Percentiles rank a stretch among this genome's conserved stretches.
Conservation (phyloP, 2,113 vertebrate species). For the Addax nasomaculatus region DNA sequence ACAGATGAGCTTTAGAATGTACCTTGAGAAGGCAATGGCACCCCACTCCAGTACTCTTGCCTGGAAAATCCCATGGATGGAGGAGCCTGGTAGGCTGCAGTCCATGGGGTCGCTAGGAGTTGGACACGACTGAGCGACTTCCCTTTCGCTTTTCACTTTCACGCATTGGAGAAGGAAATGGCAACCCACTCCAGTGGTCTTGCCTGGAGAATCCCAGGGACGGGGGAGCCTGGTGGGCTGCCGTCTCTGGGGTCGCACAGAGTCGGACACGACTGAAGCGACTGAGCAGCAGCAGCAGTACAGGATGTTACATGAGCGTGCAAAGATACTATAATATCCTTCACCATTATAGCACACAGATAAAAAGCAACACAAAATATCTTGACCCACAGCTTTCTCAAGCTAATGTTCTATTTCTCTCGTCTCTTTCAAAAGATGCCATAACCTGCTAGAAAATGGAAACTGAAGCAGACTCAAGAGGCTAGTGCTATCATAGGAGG, state of each 20-base stretch:
- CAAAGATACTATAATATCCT: neutral
- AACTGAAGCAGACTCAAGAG: neutral
- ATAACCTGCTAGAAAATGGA: neutral
- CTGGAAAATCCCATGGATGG: too few relatives aligned
- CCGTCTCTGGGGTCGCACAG: accelerated
- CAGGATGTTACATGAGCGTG: accelerated
- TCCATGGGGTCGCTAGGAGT: too few relatives aligned
- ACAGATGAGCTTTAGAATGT: neutral
- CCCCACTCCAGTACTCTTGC: too few relatives aligned
- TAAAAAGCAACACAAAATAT: neutral
- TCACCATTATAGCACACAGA: neutral
- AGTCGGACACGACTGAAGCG: too few relatives aligned
- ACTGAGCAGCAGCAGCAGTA: too few relatives aligned
- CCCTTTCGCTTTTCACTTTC: too few relatives aligned
- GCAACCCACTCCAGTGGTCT: too few relatives aligned
- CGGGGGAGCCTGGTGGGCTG: accelerated
- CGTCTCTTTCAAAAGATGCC: neutral
- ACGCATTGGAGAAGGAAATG: too few relatives aligned
- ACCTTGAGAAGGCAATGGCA: too few relatives aligned
- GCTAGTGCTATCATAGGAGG: neutral
- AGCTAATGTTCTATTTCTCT: neutral
- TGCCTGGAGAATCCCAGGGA: too few relatives aligned
- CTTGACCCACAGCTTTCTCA: neutral
- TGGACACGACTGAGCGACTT: too few relatives aligned
- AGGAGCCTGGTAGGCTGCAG: too few relatives aligned